Conservation (phyloP, 2,113 vertebrate genomes). For the Brienomyrus brachyistius region DNA sequence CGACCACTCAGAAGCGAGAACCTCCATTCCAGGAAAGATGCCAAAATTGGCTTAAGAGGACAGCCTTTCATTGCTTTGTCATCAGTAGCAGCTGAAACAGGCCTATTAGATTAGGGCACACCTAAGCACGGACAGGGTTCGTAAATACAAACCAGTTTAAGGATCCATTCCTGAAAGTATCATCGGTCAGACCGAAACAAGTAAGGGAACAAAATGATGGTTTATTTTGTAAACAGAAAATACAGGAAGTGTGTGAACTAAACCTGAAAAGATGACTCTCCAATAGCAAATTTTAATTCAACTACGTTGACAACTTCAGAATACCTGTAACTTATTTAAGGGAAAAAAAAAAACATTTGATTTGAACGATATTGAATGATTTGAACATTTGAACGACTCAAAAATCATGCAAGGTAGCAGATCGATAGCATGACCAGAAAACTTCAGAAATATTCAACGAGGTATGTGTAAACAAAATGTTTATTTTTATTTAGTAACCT, state of each 20-base stretch:
- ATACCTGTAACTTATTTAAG: background rate
- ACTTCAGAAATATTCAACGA: background rate
- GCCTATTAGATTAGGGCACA: background rate
- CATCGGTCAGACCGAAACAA: background rate
- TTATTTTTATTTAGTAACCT: conserved; percentile 1
- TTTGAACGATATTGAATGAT: no score
- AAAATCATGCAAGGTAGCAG: background rate
- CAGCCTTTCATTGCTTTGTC: background rate
- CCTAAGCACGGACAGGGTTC: background rate
- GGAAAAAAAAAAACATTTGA: background rate
- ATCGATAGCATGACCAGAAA: background rate
- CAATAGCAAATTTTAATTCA: background rate
- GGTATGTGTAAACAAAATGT: background rate
- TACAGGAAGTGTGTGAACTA: background rate
- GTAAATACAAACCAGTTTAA: background rate
- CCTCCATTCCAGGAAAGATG: background rate
- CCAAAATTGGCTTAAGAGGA: background rate
- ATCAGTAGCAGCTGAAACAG: background rate
- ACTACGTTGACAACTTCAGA: background rate
- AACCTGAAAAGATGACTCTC: background rate
- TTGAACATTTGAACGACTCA: background rate
- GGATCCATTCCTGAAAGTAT: background rate
- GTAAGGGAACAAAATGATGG: background rate
- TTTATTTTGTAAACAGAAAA: background rate
- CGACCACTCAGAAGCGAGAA: background rate